Conservation (phyloP, 2,113 vertebrate species). For the Peromyscus polionotus region DNA sequence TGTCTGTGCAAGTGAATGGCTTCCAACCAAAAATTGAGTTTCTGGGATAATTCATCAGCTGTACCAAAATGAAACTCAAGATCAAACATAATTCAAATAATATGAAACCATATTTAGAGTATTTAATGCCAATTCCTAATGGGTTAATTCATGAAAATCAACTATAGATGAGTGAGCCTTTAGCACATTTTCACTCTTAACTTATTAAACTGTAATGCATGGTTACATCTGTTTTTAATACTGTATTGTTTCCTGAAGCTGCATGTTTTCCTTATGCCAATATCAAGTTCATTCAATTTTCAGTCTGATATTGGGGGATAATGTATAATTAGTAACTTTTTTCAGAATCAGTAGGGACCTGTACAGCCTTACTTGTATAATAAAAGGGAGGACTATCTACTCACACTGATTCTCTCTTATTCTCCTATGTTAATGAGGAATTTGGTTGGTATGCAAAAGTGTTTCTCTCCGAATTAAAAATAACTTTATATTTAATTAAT, state of each 20-base stretch:
- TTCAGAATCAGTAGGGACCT: conserved; percentile 71
- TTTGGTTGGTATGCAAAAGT: conserved; percentile 15
- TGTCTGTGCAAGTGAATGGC: neutral
- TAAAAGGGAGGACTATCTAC: conserved; percentile 45
- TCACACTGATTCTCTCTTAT: neutral
- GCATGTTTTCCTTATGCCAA: conserved; percentile 71
- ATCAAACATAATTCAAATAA: conserved; percentile 38
- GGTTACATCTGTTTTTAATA: conserved; percentile 72
- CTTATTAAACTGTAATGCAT: conserved; percentile 62
- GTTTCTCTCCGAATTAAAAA: conserved; percentile 51
- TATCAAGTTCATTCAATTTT: conserved; percentile 70
- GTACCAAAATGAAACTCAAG: conserved; percentile 55
- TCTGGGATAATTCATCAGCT: conserved; percentile 22
- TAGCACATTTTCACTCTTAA: conserved; percentile 62
- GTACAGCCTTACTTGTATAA: conserved; percentile 70
- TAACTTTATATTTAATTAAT: conserved; percentile 36
- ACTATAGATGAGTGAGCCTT: conserved; percentile 55
- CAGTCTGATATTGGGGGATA: conserved; percentile 68
- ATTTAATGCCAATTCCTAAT: conserved; percentile 45
- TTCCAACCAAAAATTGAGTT: conserved; percentile 19
- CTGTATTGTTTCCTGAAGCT: conserved; percentile 69
- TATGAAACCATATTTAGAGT: conserved; percentile 24
- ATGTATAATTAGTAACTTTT: conserved; percentile 78
- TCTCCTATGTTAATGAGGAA: conserved; percentile 56
- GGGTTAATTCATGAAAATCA: conserved; percentile 42